Base-by-base conservation (phyloP, 1,140 invertebrate genomes). In the Prorops nasuta region DNA sequence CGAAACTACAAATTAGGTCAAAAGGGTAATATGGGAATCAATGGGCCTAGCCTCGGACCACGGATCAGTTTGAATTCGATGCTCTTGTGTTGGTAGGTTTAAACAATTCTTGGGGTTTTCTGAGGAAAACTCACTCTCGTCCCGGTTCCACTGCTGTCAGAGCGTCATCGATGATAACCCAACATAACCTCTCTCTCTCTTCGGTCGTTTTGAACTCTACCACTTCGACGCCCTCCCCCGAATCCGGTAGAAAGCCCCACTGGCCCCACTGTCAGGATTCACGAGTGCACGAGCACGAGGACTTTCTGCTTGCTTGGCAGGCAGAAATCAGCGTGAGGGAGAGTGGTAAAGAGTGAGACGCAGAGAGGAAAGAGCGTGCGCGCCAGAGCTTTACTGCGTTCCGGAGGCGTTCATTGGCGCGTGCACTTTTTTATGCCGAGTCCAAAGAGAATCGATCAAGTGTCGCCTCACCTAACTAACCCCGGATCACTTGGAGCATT, bases 111-210 rank as follows among this genome's bases (percentile, higher is more conserved):
- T n/a, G n/a, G n/a, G 3, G 19, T 14, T 19, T 1, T 20, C 50
- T 39, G 20, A 35, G 17, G 41, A 34, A 1, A 21, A 61, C 63
- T 60, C 54, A 65, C 63, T 49, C 58, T 52, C 52, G 57, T 55
- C 44, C 55, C 44, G 45, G 41, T 52, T 57, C 51, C 53, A 54
- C 63, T 57, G 19, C 47, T 51, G 58, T 60, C 58, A 60, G 49
- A 60, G 60, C 63, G 58, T 65, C 63, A 65, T 65, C 60, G 61
- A 61, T 49, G 36, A 37, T 37, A 42, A 28, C 16, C 21, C 40
- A 46, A 55, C 63, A 63, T 63, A 63, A 58, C 52, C 49, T 54
- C 58, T 49, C 31, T 28, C 32, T 18, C 39, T 40, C 43, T 50
- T 40, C 39, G 36, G 17, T 35, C 32, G 40, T 17, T 41, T 16